Base-by-base conservation (phyloP, 2,888 invertebrate genomes). In the Selenia dentaria region DNA sequence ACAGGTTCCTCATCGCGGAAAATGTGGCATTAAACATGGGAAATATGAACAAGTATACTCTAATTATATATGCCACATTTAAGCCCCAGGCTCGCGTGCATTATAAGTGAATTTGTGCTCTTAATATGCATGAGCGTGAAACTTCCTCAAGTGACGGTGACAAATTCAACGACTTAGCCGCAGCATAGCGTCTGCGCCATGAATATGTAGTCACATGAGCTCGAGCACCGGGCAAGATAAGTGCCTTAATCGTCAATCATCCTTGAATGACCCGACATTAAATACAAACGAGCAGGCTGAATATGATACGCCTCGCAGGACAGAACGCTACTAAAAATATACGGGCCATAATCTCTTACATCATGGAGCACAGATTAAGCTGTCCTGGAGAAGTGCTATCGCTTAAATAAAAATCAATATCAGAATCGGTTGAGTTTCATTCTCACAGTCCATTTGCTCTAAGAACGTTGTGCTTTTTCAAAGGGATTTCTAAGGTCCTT, bases 341-440 rank as follows among this genome's bases (percentile, higher is more conserved):
- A 54, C 48, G 55, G 47, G 24, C 55, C 55, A 54, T 55, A 55
- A 53, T 55, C 64, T 52, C 52, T 24, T 63, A 66, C 64, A 64
- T 63, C 60, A 43, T 57, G 67, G 68, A 70, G 20, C 62, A 65
- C 57, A 67, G 72, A 79, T 77, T 70, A 79, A 66, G 56, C 62
- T 59, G 53, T 46, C 54, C 58, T 49, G 54, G 54, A 29, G 61
- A 63, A 67, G 72, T 64, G 69, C 64, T 71, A 75, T 74, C 67
- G 63, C 68, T 70, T 82, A 84, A 87, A 86, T 85, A 88, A 85
- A 86, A 89, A 86, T 87, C 87, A 82, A 89, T 89, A 85, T 83
- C 78, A 70, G 70, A 83, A 84, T 84, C 77, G 79, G 75, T 83
- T 76, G 78, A 82, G 78, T 83, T 83, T 79, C 81, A 75, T 78